Base-by-base conservation (phyloP, 2,113 vertebrate genomes). In the Elephas maximus region DNA sequence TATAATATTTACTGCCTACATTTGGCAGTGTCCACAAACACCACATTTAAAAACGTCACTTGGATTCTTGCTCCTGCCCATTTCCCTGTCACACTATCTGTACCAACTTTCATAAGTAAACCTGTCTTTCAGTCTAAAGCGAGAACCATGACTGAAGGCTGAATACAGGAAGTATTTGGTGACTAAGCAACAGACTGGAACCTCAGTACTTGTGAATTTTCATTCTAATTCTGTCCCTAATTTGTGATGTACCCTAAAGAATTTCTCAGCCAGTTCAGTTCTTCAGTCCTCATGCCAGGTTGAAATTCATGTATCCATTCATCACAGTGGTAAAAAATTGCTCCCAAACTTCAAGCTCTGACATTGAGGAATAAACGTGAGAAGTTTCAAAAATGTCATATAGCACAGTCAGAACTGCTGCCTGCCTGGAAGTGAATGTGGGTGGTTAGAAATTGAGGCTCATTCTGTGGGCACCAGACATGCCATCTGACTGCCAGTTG, bases 141-240 rank as follows among this genome's bases (percentile, higher is more conserved):
- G 84, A 96, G 71, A 93, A 88, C 51, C 97, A 93, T 96, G 77
- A 92, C 88, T 93, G 85, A 97, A 96, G 62, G 26, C 51, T 96
- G 78, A 95, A 92, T 78, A 88, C 45, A 88, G 77, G 18, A 95
- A 78, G 93, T 20, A 94, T 69, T 90, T 23, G 15, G 88, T 96
- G 96, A 95, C 88, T 79, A 92, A 97, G 71, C 94, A 96, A 65
- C 83, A 95, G 94, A 96, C 88, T 84, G 94, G 71, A 98, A 88
- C 48, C 57, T 92, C 80, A 7, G 88, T 57, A 76, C 76, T 65
- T 90, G 15, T 87, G 92, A 63, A 84, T 83, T 60, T 89, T 87
- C 67, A 93, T 78, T 97, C 81, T 67, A 73, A 96, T 91, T 85
- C 87, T 93, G 48, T 86, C 63, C 79, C 87, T 93, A 92, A 91